These are phyloP conservation scores for Pterocles orientalis DNA, from an alignment of 2,113 vertebrate species.

Conservation along the genomic window DNA sequence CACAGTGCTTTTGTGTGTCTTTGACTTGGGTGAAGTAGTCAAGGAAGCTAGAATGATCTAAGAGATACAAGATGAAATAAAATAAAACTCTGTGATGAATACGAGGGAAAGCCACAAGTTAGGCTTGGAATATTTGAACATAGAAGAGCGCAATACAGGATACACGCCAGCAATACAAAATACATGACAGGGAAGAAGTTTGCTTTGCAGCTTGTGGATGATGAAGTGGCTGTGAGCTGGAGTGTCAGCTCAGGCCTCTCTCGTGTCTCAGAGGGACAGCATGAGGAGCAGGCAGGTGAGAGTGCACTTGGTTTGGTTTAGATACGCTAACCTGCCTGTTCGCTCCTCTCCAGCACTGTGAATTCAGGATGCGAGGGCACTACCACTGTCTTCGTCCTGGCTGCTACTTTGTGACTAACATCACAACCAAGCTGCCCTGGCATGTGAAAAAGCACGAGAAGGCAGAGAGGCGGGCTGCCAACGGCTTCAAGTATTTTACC, in stretches of 20 bases:
- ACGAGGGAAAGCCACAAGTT: neutral
- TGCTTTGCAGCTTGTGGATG: neutral
- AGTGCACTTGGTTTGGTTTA: neutral
- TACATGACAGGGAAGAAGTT: rapidly evolving
- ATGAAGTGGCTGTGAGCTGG: neutral
- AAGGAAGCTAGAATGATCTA: neutral
- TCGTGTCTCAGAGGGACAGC: neutral
- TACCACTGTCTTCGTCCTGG: conserved; percentile 95
- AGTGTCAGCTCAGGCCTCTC: neutral
- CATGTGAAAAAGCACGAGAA: conserved; percentile 99
- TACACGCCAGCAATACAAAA: neutral
- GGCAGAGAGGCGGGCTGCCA: conserved; percentile 94
- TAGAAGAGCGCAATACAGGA: neutral
- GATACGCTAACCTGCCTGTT: neutral
- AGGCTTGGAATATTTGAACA: rapidly evolving
- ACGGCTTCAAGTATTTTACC: conserved; percentile 98
- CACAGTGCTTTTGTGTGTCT: neutral
- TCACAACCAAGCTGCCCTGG: conserved; percentile 99
- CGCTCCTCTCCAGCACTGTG: conserved; percentile 85
- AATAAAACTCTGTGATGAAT: neutral
- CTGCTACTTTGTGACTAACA: conserved; percentile 98
- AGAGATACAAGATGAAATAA: neutral
- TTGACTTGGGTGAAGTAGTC: neutral
- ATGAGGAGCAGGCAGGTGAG: neutral
- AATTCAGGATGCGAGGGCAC: conserved; percentile 98